Conservation (phyloP, 2,113 vertebrate genomes). For the Varanus salvator region DNA sequence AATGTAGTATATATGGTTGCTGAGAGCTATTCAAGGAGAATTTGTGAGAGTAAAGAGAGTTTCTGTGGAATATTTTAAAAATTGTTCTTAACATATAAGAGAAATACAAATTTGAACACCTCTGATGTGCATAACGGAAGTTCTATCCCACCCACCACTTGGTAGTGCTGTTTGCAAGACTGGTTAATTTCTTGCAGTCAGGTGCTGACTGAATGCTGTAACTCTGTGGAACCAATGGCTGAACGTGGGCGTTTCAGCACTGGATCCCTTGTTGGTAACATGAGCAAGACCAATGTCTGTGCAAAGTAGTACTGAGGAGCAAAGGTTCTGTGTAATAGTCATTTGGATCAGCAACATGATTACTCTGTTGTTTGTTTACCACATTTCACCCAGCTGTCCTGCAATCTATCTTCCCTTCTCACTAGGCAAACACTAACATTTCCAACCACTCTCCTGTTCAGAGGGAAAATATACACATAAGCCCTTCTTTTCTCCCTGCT, state of each 20-base stretch:
- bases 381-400: slow-evolving; percentile 7
- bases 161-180: neutral
- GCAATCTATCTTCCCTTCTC: slow-evolving; percentile 62
- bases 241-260: neutral
- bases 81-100: neutral
- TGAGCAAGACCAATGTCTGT: neutral
- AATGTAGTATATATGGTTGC: neutral
- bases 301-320: neutral
- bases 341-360: slow-evolving; percentile 32
- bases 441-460: slow-evolving; percentile 67
- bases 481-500: slow-evolving; percentile 65
- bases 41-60: neutral
- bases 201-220: neutral
- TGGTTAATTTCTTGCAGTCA: neutral
- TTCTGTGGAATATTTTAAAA: neutral
- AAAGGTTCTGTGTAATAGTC: slow-evolving; percentile 6
- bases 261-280: neutral
- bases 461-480: slow-evolving; percentile 65
- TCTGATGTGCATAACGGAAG: neutral
- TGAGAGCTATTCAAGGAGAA: neutral
- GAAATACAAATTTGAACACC: neutral
- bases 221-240: neutral
- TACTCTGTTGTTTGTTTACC: slow-evolving; percentile 63
- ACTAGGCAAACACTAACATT: slow-evolving; percentile 64
- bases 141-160: neutral